phyloP scores from a whole-genome alignment of 2,113 vertebrate species.

The Cynopterus brachyotis region DNA sequence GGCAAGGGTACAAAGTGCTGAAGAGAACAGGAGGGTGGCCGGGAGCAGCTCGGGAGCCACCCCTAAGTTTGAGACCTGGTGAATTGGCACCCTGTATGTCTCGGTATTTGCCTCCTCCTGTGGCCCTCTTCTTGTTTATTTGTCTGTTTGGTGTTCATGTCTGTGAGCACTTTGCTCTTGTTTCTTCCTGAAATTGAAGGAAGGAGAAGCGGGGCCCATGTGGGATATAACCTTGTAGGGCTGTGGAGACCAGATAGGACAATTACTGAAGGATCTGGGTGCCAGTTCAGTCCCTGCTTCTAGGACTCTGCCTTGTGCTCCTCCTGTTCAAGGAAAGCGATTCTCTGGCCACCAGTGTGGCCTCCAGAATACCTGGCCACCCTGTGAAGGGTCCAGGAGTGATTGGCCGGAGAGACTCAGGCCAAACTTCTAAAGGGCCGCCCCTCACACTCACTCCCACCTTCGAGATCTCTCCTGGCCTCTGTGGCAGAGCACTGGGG shows the following conservation, averaged over 20 bases:
- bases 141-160: background rate
- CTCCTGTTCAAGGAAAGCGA: background rate
- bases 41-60: background rate
- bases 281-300: background rate
- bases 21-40: fast-evolving
- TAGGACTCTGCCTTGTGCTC: background rate
- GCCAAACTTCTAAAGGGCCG: background rate
- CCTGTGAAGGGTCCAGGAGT: background rate
- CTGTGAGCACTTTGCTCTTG: background rate
- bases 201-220: background rate
- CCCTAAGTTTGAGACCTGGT: background rate
- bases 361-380: background rate
- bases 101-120: background rate
- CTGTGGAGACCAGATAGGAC: background rate
- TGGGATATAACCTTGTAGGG: background rate
- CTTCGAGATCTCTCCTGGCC: background rate
- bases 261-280: background rate
- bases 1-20: background rate
- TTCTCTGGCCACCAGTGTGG: background rate
- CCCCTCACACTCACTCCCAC: background rate
- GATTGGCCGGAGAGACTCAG: background rate
- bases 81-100: background rate
- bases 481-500: background rate
- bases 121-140: background rate
- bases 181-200: background rate